Conservation (phyloP, 2,113 vertebrate species). For the Orthochromis malagaraziensis region DNA sequence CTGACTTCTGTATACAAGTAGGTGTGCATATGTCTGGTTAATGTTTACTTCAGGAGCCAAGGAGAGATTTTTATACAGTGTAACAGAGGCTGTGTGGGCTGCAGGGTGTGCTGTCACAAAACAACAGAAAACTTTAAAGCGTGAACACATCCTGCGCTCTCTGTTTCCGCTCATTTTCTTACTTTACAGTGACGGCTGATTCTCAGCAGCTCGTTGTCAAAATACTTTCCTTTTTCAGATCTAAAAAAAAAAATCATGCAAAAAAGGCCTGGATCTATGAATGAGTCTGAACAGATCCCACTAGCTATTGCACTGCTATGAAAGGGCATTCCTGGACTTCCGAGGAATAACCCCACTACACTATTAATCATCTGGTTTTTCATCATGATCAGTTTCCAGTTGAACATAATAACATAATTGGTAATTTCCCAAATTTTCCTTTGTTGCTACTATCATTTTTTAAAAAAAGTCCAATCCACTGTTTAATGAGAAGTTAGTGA, state of each 20-base stretch:
- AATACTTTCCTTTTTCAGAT: background rate
- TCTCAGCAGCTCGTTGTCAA: background rate
- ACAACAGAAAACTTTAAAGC: background rate
- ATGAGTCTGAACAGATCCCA: background rate
- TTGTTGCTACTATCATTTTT: background rate
- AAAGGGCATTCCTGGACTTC: background rate
- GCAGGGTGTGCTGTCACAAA: background rate
- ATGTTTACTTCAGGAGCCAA: background rate
- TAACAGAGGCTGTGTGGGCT: background rate
- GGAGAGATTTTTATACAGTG: background rate
- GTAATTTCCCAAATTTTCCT: background rate
- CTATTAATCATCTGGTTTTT: background rate
- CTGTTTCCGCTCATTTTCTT: background rate
- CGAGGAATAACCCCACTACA: background rate
- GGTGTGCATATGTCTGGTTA: background rate
- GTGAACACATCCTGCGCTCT: background rate
- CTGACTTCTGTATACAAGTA: conserved; percentile 11
- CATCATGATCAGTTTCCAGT: background rate
- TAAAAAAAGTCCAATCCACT: accelerated
- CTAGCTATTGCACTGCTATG: background rate
- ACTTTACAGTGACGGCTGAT: background rate
- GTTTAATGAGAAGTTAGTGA: background rate
- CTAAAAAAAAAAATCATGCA: background rate
- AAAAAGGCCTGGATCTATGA: background rate
- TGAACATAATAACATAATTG: background rate